phyloP scores from a whole-genome alignment of 2,888 invertebrate species.

The Napeogenes inachia region DNA sequence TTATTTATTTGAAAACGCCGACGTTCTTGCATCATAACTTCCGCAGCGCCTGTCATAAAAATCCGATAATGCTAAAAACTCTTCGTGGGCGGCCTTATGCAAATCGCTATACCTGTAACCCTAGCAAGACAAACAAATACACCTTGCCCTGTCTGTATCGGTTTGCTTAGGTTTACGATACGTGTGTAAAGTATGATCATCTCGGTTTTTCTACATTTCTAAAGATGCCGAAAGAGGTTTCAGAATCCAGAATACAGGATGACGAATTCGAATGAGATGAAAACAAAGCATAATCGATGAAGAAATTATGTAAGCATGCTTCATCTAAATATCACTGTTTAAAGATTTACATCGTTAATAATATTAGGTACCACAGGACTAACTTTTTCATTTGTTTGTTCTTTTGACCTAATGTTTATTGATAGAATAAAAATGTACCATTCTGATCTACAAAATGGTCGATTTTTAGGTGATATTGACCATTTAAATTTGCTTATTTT shows the following conservation, averaged over 20 bases:
- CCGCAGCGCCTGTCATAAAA: constrained; percentile 33
- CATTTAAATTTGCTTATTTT: too few species aligned
- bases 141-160: constrained; percentile 52
- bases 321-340: too few species aligned
- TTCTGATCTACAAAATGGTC: too few species aligned
- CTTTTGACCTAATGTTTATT: too few species aligned
- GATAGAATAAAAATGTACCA: too few species aligned
- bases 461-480: too few species aligned
- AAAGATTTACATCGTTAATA: too few species aligned
- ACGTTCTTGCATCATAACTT: constrained; percentile 15
- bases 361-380: too few species aligned
- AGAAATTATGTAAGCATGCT: too few species aligned
- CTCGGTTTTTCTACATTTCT: constrained; percentile 45
- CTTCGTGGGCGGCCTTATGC: constrained; percentile 75
- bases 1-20: constrained; percentile 8
- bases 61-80: constrained; percentile 42
- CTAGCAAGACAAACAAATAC: constrained; percentile 61
- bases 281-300: background rate
- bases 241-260: constrained; percentile 5
- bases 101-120: constrained; percentile 73
- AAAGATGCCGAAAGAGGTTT: constrained; percentile 56
- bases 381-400: too few species aligned
- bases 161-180: constrained; percentile 74
- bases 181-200: constrained; percentile 70
- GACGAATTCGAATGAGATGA: background rate